Percentiles rank a stretch among this genome's conserved stretches.
Evolutionary conservation across 2,113 vertebrate species (phyloP).

Genomic region (Pterophyllum scalare): DNA sequence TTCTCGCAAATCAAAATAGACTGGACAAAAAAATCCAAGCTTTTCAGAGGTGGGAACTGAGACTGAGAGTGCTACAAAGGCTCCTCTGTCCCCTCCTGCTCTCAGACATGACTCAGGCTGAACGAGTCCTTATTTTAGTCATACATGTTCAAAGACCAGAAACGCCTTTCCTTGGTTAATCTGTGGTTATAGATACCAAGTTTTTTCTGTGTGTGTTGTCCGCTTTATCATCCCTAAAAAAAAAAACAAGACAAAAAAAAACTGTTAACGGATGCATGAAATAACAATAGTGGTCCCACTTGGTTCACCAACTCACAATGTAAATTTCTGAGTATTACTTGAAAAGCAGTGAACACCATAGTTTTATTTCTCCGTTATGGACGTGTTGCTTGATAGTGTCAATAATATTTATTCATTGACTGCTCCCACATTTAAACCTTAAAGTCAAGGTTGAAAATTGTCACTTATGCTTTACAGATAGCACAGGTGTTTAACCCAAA

Average conservation of each 20-base stretch:
- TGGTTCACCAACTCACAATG: background rate
- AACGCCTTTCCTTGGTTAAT: background rate
- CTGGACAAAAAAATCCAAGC: slow-evolving; percentile 30
- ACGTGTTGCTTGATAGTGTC: slow-evolving; percentile 34
- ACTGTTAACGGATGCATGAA: background rate
- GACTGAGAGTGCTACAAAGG: slow-evolving; percentile 51
- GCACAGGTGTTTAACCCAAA: slow-evolving; percentile 48
- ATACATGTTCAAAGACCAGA: background rate
- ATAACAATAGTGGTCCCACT: background rate
- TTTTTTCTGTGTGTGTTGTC: background rate
- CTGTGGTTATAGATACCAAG: background rate
- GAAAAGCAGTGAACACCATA: background rate
- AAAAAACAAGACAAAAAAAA: too few species aligned
- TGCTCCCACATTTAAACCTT: background rate
- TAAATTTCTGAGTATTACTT: background rate
- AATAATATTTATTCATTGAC: background rate
- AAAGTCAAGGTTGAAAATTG: slow-evolving; percentile 39
- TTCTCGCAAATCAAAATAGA: background rate
- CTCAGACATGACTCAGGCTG: slow-evolving; percentile 73
- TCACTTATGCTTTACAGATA: slow-evolving; percentile 39
- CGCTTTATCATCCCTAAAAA: background rate
- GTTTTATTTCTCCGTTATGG: background rate
- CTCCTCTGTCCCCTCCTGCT: slow-evolving; percentile 58
- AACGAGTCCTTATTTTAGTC: background rate
- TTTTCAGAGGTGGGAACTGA: slow-evolving; percentile 41